phyloP scores from a whole-genome alignment of 2,888 invertebrate genomes.

The Uropetala carovei region DNA sequence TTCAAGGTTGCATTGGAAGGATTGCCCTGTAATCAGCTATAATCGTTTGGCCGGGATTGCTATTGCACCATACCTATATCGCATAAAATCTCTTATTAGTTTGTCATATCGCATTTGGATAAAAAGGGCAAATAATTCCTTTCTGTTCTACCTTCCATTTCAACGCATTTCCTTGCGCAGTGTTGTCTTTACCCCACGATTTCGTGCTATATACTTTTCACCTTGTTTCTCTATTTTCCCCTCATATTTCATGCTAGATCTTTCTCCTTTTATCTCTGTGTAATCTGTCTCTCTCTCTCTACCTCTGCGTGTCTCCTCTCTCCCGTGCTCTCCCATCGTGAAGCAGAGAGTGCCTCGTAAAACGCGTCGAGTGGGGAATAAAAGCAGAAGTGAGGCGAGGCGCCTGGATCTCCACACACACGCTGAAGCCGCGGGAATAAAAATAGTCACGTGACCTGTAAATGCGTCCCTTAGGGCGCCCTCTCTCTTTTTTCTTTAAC shows the following conservation, averaged over 20 bases:
- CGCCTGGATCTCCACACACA: conserved; percentile 19
- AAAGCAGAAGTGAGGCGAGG: conserved; percentile 10
- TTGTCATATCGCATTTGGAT: too few species aligned
- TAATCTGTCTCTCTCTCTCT: not conserved
- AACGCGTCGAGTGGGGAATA: not conserved
- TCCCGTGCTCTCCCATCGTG: not conserved
- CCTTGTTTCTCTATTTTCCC: not conserved
- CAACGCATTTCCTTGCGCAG: not conserved
- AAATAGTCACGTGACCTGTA: conserved; percentile 22
- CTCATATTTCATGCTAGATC: not conserved
- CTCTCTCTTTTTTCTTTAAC: not conserved
- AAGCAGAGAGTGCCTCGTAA: not conserved
- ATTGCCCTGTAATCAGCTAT: not conserved
- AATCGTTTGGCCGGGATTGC: not conserved
- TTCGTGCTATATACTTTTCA: not conserved
- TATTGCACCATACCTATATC: not conserved
- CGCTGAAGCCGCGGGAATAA: conserved; percentile 6
- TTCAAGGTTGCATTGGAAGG: too few species aligned
- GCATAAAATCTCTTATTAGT: too few species aligned
- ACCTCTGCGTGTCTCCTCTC: not conserved
- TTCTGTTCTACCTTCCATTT: too few species aligned
- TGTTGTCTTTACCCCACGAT: too few species aligned
- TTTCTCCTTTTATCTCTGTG: not conserved
- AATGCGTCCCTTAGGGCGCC: not conserved
- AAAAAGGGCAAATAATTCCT: too few species aligned